phyloP scores from a whole-genome alignment of 1,140 invertebrate species.

The Schlechtendalia chinensis region DNA sequence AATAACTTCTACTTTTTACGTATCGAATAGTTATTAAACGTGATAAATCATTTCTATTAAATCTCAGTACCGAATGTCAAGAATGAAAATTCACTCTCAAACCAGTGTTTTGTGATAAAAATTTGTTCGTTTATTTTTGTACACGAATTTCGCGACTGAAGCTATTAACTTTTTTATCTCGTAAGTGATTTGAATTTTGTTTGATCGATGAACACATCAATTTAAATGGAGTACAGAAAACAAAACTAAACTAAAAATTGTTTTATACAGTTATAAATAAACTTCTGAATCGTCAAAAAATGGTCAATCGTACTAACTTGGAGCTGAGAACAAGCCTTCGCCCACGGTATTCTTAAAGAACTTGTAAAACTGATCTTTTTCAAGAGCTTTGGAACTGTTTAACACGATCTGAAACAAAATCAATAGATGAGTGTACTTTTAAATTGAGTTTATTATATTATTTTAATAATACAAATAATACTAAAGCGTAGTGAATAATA shows the following conservation, averaged over 20 bases:
- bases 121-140: too few relatives aligned
- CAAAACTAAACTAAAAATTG: not conserved
- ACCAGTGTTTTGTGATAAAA: too few relatives aligned
- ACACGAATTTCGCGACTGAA: too few relatives aligned
- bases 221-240: too few relatives aligned
- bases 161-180: not conserved
- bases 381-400: conserved; percentile 51
- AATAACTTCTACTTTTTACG: too few relatives aligned
- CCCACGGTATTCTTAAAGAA: conserved; percentile 52
- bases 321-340: conserved; percentile 52
- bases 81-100: too few relatives aligned
- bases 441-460: conserved; percentile 22
- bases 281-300: not conserved
- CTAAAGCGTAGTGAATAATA: not conserved
- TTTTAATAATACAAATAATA: not conserved
- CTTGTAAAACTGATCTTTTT: conserved; percentile 51
- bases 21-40: too few relatives aligned
- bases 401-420: conserved; percentile 52
- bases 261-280: not conserved
- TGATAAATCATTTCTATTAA: too few relatives aligned
- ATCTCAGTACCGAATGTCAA: too few relatives aligned
- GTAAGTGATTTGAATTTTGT: not conserved
- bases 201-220: too few relatives aligned
- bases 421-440: too few relatives aligned
- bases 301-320: conserved; percentile 44